phyloP scores from a whole-genome alignment of 2,113 vertebrate species.

The Aldabrachelys gigantea region DNA sequence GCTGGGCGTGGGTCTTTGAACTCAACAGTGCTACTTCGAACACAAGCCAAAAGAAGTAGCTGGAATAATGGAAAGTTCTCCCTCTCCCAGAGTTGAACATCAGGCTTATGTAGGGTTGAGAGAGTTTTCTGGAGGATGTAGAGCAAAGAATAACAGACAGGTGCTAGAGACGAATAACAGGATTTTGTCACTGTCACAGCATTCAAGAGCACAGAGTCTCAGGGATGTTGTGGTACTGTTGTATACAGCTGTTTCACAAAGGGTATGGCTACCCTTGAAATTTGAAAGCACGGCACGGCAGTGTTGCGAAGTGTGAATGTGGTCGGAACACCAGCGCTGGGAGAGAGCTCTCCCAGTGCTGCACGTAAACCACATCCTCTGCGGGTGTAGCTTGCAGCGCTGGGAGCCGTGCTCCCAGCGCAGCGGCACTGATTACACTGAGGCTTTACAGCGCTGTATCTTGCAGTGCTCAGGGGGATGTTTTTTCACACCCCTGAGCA shows the following conservation, averaged over 20 bases:
- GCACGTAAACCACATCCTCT: too few species aligned
- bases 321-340: too few species aligned
- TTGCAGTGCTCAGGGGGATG: too few species aligned
- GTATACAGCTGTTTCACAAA: fast-evolving
- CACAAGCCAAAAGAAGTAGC: not conserved
- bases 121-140: not conserved
- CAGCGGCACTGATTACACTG: too few species aligned
- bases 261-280: too few species aligned
- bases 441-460: too few species aligned
- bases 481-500: too few species aligned
- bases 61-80: not conserved
- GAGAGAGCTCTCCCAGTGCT: too few species aligned
- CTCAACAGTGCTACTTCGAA: not conserved
- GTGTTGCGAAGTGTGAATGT: too few species aligned
- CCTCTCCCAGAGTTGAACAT: not conserved
- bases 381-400: too few species aligned
- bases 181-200: not conserved
- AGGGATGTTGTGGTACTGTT: not conserved
- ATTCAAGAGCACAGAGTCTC: not conserved
- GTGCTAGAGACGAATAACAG: not conserved
- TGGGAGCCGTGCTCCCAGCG: too few species aligned
- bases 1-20: not conserved
- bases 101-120: not conserved
- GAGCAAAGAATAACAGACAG: not conserved
- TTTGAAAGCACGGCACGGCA: too few species aligned